Evolutionary conservation across 2,888 invertebrate genomes (phyloP), one percentile per base, ranked within the genome.

Genomic region (Pachliopta kotzebuea): DNA sequence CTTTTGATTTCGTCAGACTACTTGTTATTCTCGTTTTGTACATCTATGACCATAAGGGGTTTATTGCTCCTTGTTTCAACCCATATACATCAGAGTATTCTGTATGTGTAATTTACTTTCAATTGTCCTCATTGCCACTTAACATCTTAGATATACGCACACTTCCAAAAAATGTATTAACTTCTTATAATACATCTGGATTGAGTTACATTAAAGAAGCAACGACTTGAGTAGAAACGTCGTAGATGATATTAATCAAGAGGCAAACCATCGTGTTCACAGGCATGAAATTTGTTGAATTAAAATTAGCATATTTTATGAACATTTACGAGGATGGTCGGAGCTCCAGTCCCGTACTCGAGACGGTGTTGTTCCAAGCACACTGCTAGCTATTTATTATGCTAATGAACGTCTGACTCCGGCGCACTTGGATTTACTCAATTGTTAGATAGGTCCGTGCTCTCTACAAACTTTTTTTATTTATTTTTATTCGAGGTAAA

Each of bases 371-470:
- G 77, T 69, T 71, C 67, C 71, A 60, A 68, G 71, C 65, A 67
- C 70, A 69, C 66, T 60, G 56, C 68, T 65, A 68, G 69, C 68
- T 84, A 83, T 86, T 85, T 86, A 84, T 83, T 84, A 87, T 87
- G 85, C 75, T 83, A 88, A 88, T 85, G 79, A 85, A 79, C 70
- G 79, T 82, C 81, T 81, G 79, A 76, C 74, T 74, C 69, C 63
- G 68, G 68, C 70, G 68, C 70, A 67, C 70, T 74, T 69, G 23
- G 59, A 59, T 63, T 55, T 49, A 59, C 59, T 59, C 59, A 55
- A 59, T 63, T 63, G 59, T 63, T 59, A 49, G 26, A 58, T 45
- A 18, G 31, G 49, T 21, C 49, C 53, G 29, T 20, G 45, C 49
- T 52, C 55, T 64, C 56, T 57, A 42, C 23, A 45, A 61, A 6